A percentile compares a stretch with the other conserved stretches of the same genome.
phyloP scores from a whole-genome alignment of 2,888 invertebrate genomes.

The Diaperis boleti region DNA sequence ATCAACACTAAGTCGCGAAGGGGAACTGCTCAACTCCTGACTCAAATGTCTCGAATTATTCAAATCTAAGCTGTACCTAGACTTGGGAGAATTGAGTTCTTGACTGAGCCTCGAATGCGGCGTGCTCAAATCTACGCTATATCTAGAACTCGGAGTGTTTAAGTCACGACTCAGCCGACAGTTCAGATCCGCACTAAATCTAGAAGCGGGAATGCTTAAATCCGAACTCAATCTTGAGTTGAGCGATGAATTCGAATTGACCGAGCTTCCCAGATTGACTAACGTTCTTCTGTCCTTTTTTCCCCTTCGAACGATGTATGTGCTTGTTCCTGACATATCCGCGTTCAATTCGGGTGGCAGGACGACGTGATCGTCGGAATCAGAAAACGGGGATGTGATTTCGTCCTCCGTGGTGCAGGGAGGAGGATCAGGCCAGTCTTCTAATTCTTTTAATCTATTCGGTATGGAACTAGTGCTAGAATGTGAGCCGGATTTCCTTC shows the following conservation, averaged over 20 bases:
- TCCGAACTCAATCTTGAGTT: conserved; percentile 75
- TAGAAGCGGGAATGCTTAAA: conserved; percentile 72
- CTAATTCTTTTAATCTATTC: conserved; percentile 75
- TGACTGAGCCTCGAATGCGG: conserved; percentile 70
- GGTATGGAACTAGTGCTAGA: conserved; percentile 81
- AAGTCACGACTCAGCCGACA: conserved; percentile 71
- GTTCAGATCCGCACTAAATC: conserved; percentile 70
- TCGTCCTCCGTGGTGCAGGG: conserved; percentile 76
- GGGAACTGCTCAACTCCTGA: conserved; percentile 61
- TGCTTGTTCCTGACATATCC: conserved; percentile 74
- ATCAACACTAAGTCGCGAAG: conserved; percentile 60
- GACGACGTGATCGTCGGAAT: conserved; percentile 67
- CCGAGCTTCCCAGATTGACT: conserved; percentile 71
- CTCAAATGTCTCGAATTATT: conserved; percentile 66
- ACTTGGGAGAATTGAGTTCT: conserved; percentile 73
- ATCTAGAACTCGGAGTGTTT: conserved; percentile 74
- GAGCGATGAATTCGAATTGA: conserved; percentile 70
- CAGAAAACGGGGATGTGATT: conserved; percentile 78
- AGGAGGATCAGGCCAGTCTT: conserved; percentile 82
- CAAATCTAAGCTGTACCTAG: conserved; percentile 73
- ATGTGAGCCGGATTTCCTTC: conserved; percentile 67
- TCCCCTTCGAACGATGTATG: conserved; percentile 85
- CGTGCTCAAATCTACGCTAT: conserved; percentile 76
- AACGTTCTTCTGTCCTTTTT: conserved; percentile 76
- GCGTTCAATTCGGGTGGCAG: conserved; percentile 61